Evolutionary conservation across 2,888 invertebrate genomes (phyloP).

Genomic region (Dusona sp.): DNA sequence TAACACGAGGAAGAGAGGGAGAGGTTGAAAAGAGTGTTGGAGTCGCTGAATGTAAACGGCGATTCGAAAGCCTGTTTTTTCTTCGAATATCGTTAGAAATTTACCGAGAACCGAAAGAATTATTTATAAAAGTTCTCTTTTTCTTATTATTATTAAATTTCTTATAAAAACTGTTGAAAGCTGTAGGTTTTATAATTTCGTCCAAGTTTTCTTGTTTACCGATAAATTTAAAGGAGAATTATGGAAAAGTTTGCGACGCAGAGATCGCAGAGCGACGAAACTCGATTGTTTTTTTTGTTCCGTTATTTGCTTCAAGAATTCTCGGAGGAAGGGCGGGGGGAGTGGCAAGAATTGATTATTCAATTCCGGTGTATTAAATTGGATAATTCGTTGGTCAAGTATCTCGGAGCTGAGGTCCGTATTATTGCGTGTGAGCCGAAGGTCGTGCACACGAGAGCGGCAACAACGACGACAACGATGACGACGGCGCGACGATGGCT

Average conservation of each 20-base stretch:
- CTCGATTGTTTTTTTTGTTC: slow-evolving; percentile 11
- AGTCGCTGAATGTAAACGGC: not conserved
- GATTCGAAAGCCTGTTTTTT: not conserved
- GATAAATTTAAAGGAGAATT: not conserved
- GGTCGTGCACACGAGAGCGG: slow-evolving; percentile 20
- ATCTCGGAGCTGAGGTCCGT: slow-evolving; percentile 21
- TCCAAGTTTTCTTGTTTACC: not conserved
- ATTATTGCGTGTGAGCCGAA: slow-evolving; percentile 45
- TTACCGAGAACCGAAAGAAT: not conserved
- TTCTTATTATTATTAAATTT: not conserved
- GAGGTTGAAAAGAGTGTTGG: not conserved
- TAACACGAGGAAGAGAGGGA: not conserved
- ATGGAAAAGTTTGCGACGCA: not conserved
- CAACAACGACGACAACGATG: not conserved
- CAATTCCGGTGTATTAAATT: slow-evolving; percentile 56
- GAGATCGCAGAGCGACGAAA: slow-evolving; percentile 13
- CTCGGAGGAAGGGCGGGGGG: slow-evolving; percentile 6
- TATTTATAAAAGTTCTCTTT: not conserved
- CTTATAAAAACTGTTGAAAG: not conserved
- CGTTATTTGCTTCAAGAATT: slow-evolving; percentile 24
- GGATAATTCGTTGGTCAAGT: slow-evolving; percentile 52
- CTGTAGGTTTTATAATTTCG: not conserved
- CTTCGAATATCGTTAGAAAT: not conserved
- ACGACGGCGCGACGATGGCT: not conserved
- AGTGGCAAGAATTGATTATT: slow-evolving; percentile 32